phyloP scores from a whole-genome alignment of 2,888 invertebrate species.

The Lasioglossum figueresi region DNA sequence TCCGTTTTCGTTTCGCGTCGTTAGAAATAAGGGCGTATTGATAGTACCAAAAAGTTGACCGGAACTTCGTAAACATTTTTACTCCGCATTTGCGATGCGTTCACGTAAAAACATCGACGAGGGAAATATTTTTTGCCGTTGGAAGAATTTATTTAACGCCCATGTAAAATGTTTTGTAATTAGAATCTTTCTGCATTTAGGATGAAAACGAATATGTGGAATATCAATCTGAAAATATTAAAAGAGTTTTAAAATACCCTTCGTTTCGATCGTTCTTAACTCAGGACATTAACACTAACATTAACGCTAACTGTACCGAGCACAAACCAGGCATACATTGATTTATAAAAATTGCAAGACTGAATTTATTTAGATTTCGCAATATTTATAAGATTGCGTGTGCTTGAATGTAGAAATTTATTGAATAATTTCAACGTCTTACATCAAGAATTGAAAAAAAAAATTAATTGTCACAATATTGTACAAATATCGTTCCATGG shows the following conservation, averaged over 20 bases:
- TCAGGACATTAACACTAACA: no score
- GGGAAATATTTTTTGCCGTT: neutral
- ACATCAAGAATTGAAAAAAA: no score
- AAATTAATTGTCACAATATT: neutral
- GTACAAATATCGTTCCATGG: neutral
- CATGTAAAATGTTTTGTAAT: neutral
- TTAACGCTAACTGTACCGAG: no score
- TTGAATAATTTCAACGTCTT: neutral
- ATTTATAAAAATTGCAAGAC: neutral
- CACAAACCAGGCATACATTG: no score
- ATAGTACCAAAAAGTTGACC: neutral
- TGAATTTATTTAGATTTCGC: neutral
- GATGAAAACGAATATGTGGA: no score
- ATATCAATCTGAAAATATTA: no score
- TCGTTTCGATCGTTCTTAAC: no score
- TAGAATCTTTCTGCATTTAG: neutral
- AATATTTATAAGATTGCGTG: neutral
- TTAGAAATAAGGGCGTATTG: neutral
- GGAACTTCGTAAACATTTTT: neutral
- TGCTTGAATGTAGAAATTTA: neutral
- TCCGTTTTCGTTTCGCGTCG: neutral
- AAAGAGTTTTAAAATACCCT: no score
- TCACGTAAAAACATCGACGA: neutral
- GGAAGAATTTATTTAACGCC: neutral
- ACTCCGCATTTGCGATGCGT: neutral